phyloP scores from a whole-genome alignment of 2,888 invertebrate species.

The Caenorhabditis virilis region DNA sequence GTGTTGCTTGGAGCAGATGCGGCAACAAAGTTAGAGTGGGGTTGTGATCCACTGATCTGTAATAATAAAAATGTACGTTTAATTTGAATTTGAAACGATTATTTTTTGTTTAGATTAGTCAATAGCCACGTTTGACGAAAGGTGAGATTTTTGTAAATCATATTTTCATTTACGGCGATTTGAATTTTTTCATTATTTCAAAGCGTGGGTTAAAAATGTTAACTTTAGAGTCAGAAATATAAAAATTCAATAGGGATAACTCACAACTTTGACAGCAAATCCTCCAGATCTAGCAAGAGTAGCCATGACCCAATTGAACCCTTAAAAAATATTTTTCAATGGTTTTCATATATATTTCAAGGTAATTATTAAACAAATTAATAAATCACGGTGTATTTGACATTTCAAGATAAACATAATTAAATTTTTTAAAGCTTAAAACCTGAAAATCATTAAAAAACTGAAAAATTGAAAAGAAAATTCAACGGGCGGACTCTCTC shows the following conservation, averaged over 20 bases:
- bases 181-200: not conserved
- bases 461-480: constrained; percentile 18
- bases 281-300: constrained; percentile 57
- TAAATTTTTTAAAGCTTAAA: not conserved
- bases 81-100: too few species aligned
- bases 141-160: too few species aligned
- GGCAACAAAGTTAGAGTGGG: constrained; percentile 44
- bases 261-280: constrained; percentile 54
- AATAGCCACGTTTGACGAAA: too few species aligned
- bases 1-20: constrained; percentile 43
- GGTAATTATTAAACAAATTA: constrained; percentile 3
- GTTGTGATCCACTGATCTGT: constrained; percentile 54
- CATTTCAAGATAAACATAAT: too few species aligned
- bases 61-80: constrained; percentile 3
- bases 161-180: constrained; percentile 1
- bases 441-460: not conserved
- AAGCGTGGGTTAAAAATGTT: too few species aligned
- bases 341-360: not conserved
- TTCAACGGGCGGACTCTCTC: constrained; percentile 37
- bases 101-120: too few species aligned
- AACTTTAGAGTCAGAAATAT: not conserved
- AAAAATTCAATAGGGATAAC: constrained; percentile 12
- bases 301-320: constrained; percentile 48
- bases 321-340: constrained; percentile 17
- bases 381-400: too few species aligned